Base-by-base conservation (phyloP, 1,140 invertebrate species). In the Drosophila guanche region DNA sequence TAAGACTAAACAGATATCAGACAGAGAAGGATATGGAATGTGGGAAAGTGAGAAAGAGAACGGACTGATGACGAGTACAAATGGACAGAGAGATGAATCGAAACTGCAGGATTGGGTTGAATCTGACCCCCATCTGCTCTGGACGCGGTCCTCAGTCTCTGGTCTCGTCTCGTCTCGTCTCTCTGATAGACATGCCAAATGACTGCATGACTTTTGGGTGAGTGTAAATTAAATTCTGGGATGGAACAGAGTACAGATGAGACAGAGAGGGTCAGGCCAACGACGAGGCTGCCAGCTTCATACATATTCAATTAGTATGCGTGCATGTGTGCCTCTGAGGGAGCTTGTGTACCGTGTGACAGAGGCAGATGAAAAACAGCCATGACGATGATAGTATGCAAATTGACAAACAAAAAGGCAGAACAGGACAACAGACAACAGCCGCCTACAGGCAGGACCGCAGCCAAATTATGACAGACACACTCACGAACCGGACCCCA, bases 301-400 rank as follows among this genome's bases (percentile, higher is more conserved):
- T 86, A 86, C 83, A 86, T 86, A 86, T 88, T 86, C 81, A 86
- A 86, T 88, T 86, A 81, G 81, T 83, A 74, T 85, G 76, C 42
- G 67, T 67, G 42, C 57, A 67, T 62, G 55, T 65, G 42, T 50
- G 61, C 1, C 29, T 53, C 40, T 58, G 60, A 63, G 47, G 73
- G 57, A 50, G 56, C 29, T 59, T 22, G 55, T 55, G 59, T 55
- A 27, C 40, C 55, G 25, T 46, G 46, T 45, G 40, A 48, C 20
- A 56, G 50, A 68, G 55, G 29, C 50, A 72, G 78, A 88, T 88
- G 83, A 88, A 88, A 83, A 88, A 88, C 83, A 83, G 75, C 71
- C 78, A 88, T 88, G 83, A 88, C 83, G 83, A 88, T 88, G 83
- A 88, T 88, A 88, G 83, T 88, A 88, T 88, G 83, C 83, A 88